Conservation (phyloP, 2,888 invertebrate species). For the Athripsodes cinereus region DNA sequence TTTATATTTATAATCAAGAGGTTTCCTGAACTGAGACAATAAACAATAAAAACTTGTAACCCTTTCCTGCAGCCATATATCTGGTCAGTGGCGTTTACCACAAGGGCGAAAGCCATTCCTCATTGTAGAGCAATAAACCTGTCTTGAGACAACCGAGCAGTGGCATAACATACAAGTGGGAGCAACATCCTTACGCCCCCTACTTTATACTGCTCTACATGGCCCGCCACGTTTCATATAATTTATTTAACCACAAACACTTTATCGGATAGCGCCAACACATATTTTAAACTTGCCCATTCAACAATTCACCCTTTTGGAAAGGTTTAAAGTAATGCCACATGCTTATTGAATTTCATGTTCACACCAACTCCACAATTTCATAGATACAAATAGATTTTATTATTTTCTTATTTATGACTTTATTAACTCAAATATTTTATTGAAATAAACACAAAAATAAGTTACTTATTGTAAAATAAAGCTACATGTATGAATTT, state of each 20-base stretch:
- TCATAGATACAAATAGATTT: too few species aligned
- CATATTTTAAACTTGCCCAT: too few species aligned
- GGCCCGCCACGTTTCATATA: not conserved
- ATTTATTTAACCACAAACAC: slow-evolving; percentile 18
- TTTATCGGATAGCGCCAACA: not conserved
- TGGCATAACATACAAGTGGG: slow-evolving; percentile 10
- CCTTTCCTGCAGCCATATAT: not conserved
- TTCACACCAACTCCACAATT: too few species aligned
- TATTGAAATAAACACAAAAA: too few species aligned
- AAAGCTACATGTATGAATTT: too few species aligned
- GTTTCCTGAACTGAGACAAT: not conserved
- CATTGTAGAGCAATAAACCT: slow-evolving; percentile 33
- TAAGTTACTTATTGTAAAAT: too few species aligned
- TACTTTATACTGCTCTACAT: not conserved
- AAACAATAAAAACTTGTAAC: slow-evolving; percentile 3
- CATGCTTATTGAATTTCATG: too few species aligned
- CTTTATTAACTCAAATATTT: too few species aligned
- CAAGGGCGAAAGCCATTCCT: slow-evolving; percentile 19
- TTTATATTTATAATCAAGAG: too few species aligned
- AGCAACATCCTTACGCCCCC: slow-evolving; percentile 3
- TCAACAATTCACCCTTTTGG: too few species aligned
- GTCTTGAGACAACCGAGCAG: slow-evolving; percentile 30
- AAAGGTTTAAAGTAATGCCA: too few species aligned
- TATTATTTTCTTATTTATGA: too few species aligned
- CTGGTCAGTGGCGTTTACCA: slow-evolving; percentile 14